Base-by-base conservation (phyloP, 1,140 invertebrate species). In the Pogonomyrmex barbatus region DNA sequence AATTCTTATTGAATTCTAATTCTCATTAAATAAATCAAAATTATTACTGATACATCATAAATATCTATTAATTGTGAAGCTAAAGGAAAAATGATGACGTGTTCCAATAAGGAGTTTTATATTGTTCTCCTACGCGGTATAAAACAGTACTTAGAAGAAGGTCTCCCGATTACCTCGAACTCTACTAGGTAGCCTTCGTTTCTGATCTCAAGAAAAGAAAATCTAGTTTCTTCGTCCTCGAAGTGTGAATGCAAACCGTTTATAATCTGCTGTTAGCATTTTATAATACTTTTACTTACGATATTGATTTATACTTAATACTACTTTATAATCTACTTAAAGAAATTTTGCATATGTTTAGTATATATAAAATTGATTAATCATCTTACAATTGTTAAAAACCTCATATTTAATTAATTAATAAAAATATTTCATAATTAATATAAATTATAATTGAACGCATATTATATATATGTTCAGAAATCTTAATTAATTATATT, bases 151-250 rank as follows among this genome's bases (percentile, higher is more conserved):
- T 47, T 62, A 77, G 36, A 62, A 47, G 17, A 47, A 63, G n/a
- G 36, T 54, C 17, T 39, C n/a, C 10, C 0, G 30, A 39, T 79
- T 14, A 52, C 33, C 33, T 79, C n/a, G 60, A 39, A 52, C 45
- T 67, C 33, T 45, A 33, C 17, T 17, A 65, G 3, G 14, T 12
- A 78, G 12, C 45, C 76, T 63, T 78, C 45, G 56, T 63, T 78
- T 63, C 42, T 63, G 17, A 24, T 9, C 9, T 62, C 63, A 77
- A 42, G 58, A 63, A 47, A 50, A 45, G 39, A 14, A 3, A 79
- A 79, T 54, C 12, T 65, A 79, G 9, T n/a, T 52, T 52, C 33
- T 67, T 63, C 45, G 58, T 52, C n/a, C 45, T 79, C 30, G 33
- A 3, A 0, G n/a, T 45, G 17, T 78, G 17, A 67, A 47, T 47